phyloP scores from a whole-genome alignment of 2,797 vertebrate species.

The Brachyalestes nurse region DNA sequence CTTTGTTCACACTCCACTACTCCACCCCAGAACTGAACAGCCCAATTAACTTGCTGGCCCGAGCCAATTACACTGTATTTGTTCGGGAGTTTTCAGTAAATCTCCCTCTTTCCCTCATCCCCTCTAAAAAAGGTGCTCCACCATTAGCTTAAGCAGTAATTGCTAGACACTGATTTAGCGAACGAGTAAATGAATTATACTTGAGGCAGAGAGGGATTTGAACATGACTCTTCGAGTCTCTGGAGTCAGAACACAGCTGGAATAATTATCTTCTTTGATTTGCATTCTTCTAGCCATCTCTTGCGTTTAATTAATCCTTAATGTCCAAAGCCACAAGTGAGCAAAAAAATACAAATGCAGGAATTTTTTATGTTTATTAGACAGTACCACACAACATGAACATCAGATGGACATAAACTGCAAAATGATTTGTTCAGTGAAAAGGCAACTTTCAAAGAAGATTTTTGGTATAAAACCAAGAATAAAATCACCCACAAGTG shows the following conservation, averaged over 20 bases:
- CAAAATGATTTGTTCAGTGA: neutral
- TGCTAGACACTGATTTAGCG: slow-evolving; percentile 56
- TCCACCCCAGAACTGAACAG: slow-evolving; percentile 37
- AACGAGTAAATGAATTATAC: slow-evolving; percentile 45
- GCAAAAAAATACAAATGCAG: neutral
- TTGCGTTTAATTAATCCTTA: slow-evolving; percentile 55
- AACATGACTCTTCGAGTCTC: slow-evolving; percentile 51
- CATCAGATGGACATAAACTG: neutral
- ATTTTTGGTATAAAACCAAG: neutral
- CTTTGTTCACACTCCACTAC: slow-evolving; percentile 9
- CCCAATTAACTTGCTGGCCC: slow-evolving; percentile 60
- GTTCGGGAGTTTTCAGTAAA: slow-evolving; percentile 79
- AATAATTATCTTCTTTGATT: slow-evolving; percentile 57
- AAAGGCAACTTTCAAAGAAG: neutral
- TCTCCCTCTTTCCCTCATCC: slow-evolving; percentile 39
- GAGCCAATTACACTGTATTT: slow-evolving; percentile 77
- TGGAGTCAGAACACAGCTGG: slow-evolving; percentile 56
- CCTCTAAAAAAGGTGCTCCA: slow-evolving; percentile 38
- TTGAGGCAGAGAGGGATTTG: slow-evolving; percentile 31
- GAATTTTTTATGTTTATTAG: slow-evolving; percentile 18
- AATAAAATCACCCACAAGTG: neutral
- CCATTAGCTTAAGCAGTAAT: slow-evolving; percentile 42
- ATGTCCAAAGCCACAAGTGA: neutral
- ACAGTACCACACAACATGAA: neutral
- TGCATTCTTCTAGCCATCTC: slow-evolving; percentile 34